Conservation (phyloP, 92 coral and sea anemone species). For the Zoanthus sansibaricus region DNA sequence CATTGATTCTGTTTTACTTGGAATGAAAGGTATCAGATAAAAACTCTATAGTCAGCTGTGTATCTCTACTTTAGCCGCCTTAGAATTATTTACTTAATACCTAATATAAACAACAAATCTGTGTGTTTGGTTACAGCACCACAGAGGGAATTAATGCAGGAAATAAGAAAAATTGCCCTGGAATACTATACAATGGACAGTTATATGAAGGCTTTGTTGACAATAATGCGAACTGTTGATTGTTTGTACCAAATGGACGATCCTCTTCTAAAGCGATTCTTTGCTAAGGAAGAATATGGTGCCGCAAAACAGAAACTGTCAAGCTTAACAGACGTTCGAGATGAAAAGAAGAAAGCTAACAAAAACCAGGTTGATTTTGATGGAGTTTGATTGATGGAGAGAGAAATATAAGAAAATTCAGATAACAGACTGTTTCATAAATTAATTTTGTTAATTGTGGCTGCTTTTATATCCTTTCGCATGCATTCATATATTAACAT, state of each 20-base stretch:
- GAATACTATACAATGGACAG: constrained; percentile 58
- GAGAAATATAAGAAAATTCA: neutral
- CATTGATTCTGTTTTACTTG: no score
- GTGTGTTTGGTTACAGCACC: constrained; percentile 40
- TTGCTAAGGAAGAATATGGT: constrained; percentile 66
- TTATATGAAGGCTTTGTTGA: constrained; percentile 67
- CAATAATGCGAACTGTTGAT: constrained; percentile 64
- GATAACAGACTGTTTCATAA: neutral
- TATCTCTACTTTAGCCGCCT: no score
- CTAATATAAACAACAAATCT: neutral
- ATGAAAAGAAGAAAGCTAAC: constrained; percentile 20
- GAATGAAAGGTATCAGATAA: no score
- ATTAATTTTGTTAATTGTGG: no score
- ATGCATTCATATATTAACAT: no score
- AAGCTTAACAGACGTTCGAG: constrained; percentile 38
- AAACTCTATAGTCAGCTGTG: no score
- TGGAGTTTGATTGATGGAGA: neutral
- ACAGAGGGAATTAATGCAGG: constrained; percentile 59
- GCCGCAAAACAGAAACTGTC: constrained; percentile 63
- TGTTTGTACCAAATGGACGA: constrained; percentile 38
- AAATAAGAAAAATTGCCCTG: constrained; percentile 71
- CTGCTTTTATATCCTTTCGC: no score
- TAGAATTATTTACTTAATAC: neutral
- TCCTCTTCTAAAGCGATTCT: constrained; percentile 67
- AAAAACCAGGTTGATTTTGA: constrained; percentile 40